Base-by-base conservation (phyloP, 2,113 vertebrate genomes). In the Thryonomys swinderianus region DNA sequence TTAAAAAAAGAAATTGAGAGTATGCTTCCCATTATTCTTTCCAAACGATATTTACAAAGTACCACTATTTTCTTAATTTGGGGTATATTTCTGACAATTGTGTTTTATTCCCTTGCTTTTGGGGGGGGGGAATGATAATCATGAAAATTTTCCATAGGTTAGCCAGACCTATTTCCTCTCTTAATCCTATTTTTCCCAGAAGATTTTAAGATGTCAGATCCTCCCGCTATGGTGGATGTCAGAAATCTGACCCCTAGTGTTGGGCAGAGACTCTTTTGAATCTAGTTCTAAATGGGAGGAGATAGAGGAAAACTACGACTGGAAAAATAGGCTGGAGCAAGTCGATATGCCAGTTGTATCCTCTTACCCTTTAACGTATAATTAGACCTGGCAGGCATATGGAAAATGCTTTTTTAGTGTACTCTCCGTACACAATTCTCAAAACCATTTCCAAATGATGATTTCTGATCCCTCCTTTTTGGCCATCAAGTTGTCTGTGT, bases 361-460 rank as follows among this genome's bases (percentile, higher is more conserved):
- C 78, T 96, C 94, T 95, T 96, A 95, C 86, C 94, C 82, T 93
- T 95, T 89, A 97, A 96, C 92, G 85, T 93, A 84, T 96, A 95
- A 97, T 96, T 97, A 96, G 88, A 96, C 92, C 96, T 96, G 95
- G 93, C 94, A 97, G 91, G 90, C 97, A 96, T 96, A 95, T 96
- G 95, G 87, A 78, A 95, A 97, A 93, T 90, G 95, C 90, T 97
- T 96, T 97, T 84, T 90, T 94, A 66, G 89, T 88, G 88, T 95
- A 93, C 92, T 97, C 80, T 94, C 37, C 69, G 94, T 78, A 94
- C 91, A 97, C 96, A 95, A 85, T 87, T 85, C 87, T 94, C 83
- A 83, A 98, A 96, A 98, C 93, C 79, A 76, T 93, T 95, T 97
- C 89, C 93, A 90, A 97, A 95, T 90, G 94, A 89, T 91, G 93